phyloP scores from a whole-genome alignment of 2,797 vertebrate genomes.

The Ataeniobius toweri region DNA sequence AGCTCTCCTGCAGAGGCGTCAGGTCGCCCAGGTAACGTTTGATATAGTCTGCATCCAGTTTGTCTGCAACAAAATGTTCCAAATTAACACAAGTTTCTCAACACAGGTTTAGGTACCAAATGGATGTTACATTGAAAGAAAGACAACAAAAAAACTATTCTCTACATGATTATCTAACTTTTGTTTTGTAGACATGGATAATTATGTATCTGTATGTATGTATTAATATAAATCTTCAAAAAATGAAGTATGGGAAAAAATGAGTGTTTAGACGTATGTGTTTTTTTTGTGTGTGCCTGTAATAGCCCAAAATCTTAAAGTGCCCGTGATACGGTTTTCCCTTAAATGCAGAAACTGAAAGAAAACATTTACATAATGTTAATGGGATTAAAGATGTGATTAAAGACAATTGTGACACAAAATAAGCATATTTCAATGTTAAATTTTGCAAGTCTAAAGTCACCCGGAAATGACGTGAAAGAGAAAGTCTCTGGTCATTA shows the following conservation, averaged over 20 bases:
- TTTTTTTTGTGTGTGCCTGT: background rate
- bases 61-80: slow-evolving; percentile 79
- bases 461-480: too few relatives aligned
- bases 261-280: too few relatives aligned
- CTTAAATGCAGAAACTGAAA: too few relatives aligned
- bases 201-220: background rate
- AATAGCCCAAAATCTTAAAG: background rate
- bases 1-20: slow-evolving; percentile 96
- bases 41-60: slow-evolving; percentile 96
- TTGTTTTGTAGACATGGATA: background rate
- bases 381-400: too few relatives aligned
- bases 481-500: too few relatives aligned
- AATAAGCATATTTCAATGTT: too few relatives aligned
- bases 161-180: background rate
- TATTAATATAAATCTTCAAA: background rate
- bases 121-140: background rate
- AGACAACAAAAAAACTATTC: background rate
- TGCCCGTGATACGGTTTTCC: too few relatives aligned
- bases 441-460: too few relatives aligned
- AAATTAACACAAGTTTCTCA: background rate
- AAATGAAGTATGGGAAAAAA: too few relatives aligned
- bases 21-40: slow-evolving; percentile 95
- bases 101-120: background rate
- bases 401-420: too few relatives aligned
- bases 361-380: too few relatives aligned